A percentile compares a stretch with the other conserved stretches of the same genome.
Conservation (phyloP, 2,113 vertebrate genomes). For the Crotalus viridis region DNA sequence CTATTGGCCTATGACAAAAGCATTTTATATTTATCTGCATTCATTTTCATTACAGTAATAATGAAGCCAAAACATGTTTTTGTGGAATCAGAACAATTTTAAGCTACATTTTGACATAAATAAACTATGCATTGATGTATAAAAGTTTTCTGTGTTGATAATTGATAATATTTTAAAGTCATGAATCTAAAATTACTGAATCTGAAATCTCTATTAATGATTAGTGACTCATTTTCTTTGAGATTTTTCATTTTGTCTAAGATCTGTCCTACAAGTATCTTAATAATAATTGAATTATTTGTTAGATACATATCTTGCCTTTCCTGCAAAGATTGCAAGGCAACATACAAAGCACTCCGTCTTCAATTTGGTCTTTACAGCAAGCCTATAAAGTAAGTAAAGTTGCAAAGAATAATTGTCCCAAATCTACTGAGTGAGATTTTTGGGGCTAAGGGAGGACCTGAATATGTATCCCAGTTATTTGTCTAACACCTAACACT, state of each 20-base stretch:
- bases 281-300: neutral
- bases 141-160: neutral
- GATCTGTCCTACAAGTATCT: neutral
- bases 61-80: neutral
- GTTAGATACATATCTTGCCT: neutral
- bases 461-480: neutral
- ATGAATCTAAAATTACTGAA: neutral
- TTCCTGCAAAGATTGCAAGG: neutral
- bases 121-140: neutral
- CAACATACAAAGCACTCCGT: neutral
- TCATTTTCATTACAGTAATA: neutral
- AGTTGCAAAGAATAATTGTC: neutral
- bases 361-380: neutral
- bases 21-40: neutral
- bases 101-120: neutral
- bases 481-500: neutral
- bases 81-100: neutral
- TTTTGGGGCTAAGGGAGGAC: neutral
- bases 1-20: neutral
- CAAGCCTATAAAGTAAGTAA: neutral
- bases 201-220: neutral
- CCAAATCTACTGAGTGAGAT: neutral
- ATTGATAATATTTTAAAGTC: neutral
- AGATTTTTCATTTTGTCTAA: neutral
- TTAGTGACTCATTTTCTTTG: neutral